Conservation (phyloP, 2,797 vertebrate species). For the Liasis olivaceus region DNA sequence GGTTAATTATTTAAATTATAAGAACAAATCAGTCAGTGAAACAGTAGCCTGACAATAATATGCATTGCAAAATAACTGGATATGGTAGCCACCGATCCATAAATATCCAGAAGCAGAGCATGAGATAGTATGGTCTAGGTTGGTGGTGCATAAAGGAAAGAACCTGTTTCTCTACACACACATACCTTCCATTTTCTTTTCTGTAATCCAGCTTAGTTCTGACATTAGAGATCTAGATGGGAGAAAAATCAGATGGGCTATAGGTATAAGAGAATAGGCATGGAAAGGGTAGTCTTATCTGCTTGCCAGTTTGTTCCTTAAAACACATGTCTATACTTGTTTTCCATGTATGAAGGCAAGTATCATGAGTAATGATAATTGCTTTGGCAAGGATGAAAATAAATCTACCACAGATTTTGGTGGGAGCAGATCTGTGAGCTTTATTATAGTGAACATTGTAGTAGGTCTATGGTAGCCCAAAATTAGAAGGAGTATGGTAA, state of each 20-base stretch:
- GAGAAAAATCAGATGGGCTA: background rate
- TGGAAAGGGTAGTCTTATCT: background rate
- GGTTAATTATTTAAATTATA: constrained; percentile 26
- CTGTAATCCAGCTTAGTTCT: background rate
- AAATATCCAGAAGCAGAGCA: background rate
- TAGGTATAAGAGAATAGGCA: background rate
- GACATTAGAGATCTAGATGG: background rate
- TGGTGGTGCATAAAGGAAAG: background rate
- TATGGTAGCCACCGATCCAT: background rate
- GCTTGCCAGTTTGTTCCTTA: background rate
- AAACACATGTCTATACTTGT: background rate
- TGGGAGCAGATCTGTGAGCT: background rate
- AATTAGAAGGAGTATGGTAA: background rate
- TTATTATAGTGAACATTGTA: background rate
- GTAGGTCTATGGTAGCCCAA: background rate
- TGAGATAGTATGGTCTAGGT: no score
- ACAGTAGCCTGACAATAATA: background rate
- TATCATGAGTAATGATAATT: background rate
- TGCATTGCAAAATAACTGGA: background rate
- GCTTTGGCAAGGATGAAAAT: background rate
- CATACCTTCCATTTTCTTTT: background rate
- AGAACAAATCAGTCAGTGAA: constrained; percentile 12
- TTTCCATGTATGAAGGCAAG: background rate
- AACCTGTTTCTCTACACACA: background rate
- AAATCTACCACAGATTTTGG: background rate